Conservation (phyloP, 1,140 invertebrate species). For the Heliconius nattereri region DNA sequence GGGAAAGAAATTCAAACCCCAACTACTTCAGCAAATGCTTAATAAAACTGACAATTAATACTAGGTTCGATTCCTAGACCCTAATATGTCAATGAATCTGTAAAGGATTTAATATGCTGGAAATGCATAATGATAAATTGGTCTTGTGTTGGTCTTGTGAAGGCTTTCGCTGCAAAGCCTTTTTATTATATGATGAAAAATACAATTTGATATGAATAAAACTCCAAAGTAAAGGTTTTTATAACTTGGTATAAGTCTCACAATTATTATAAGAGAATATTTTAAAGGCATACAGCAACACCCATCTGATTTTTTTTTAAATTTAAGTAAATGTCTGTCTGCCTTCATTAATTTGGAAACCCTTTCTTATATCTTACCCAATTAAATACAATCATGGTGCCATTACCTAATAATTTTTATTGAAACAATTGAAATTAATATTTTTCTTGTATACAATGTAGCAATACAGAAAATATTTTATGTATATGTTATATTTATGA, state of each 20-base stretch:
- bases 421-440: conserved; percentile 14
- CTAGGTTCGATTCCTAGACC: conserved; percentile 40
- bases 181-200: background rate
- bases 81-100: background rate
- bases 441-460: conserved; percentile 3
- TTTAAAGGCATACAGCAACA: conserved; percentile 26
- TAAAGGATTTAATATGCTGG: background rate
- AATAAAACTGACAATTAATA: background rate
- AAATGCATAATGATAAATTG: background rate
- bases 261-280: background rate
- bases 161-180: background rate
- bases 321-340: conserved; percentile 26
- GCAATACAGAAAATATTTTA: background rate
- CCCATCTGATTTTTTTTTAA: background rate
- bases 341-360: conserved; percentile 53
- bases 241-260: background rate
- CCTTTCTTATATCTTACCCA: conserved; percentile 41
- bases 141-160: background rate
- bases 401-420: conserved; percentile 49
- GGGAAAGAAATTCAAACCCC: conserved; percentile 11
- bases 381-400: conserved; percentile 64
- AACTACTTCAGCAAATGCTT: background rate
- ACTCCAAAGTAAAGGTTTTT: background rate
- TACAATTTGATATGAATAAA: background rate
- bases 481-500: conserved; percentile 42